Conservation (phyloP, 2,113 vertebrate genomes). For the Megalops atlanticus region DNA sequence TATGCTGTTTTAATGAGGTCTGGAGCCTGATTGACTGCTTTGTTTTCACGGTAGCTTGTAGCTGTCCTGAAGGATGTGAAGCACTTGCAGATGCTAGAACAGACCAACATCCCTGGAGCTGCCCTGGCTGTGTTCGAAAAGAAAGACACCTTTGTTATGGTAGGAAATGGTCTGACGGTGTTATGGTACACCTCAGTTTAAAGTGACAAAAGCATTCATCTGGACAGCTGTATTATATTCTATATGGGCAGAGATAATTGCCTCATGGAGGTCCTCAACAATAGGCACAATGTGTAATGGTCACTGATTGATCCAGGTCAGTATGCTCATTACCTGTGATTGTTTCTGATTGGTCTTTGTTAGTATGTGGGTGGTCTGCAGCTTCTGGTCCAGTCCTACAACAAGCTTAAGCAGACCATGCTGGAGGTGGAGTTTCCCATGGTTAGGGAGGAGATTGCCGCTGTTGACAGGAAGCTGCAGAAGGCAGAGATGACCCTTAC, state of each 20-base stretch:
- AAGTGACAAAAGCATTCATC: not conserved
- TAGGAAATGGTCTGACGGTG: constrained; percentile 44
- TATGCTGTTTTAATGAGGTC: not conserved
- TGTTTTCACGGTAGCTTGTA: constrained; percentile 60
- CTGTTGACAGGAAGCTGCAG: constrained; percentile 63
- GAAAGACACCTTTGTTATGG: constrained; percentile 72
- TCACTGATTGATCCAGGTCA: not conserved
- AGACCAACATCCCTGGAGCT: constrained; percentile 68
- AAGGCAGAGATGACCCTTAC: constrained; percentile 60
- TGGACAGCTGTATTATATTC: not conserved
- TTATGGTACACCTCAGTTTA: not conserved
- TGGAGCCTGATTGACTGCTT: constrained; percentile 17
- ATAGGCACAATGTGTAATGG: not conserved
- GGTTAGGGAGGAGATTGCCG: constrained; percentile 63
- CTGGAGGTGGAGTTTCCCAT: constrained; percentile 75
- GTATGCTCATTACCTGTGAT: not conserved
- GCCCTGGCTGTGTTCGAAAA: constrained; percentile 72
- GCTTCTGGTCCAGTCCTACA: constrained; percentile 73
- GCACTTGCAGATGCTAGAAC: constrained; percentile 71
- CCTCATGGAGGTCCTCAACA: not conserved
- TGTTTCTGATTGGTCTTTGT: constrained; percentile 11
- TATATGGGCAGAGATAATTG: not conserved
- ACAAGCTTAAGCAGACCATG: constrained; percentile 70
- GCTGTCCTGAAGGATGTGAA: constrained; percentile 80
- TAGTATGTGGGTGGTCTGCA: constrained; percentile 74